Evolutionary conservation across 2,113 vertebrate genomes (phyloP), one percentile per base, ranked within the genome.

Genomic region (Ageneiosus marmoratus): DNA sequence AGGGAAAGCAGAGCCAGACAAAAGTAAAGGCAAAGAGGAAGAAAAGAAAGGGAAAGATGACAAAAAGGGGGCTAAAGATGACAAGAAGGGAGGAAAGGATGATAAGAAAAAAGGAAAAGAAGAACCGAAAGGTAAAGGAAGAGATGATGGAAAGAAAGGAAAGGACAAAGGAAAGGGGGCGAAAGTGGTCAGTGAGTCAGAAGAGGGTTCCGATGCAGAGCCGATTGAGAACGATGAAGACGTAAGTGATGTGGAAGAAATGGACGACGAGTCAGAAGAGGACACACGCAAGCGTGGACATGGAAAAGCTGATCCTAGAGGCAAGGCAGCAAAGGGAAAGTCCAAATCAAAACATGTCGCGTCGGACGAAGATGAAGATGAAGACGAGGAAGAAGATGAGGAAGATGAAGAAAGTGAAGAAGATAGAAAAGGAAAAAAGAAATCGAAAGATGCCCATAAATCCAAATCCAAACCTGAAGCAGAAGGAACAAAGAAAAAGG

Each of bases 141-240:
- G 94, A 81, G 93, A 93, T 51, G 91, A 91, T 55, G 91, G 89
- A 37, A 95, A 94, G 88, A 94, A 94, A 81, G 92, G 93, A 79
- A 95, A 93, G 87, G 93, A 91, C 55, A 94, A 93, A 88, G 95
- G 94, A 37, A 97, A 96, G 78, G 88, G 92, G 27, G 95, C 95
- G 86, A 96, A 95, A 87, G 94, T 91, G 27, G 88, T 84, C 51
- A 91, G 70, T 4, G 93, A 95, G 63, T 89, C 89, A 0, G 93
- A 94, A 37, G 94, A 94, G 62, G 88, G 67, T 1, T 94, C 92
- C 0, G 95, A 95, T 0, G 58, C 86, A 0, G 95, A 96, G 77
- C 88, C 93, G 22, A 89, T 93, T 62, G 94, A 95, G 85, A 91
- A 77, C 24, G 84, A 93, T 15, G 93, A 93, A 13, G 93, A 96